These are phyloP conservation scores for Mycteria americana DNA, from an alignment of 2,797 vertebrate species.

Conservation along the genomic window DNA sequence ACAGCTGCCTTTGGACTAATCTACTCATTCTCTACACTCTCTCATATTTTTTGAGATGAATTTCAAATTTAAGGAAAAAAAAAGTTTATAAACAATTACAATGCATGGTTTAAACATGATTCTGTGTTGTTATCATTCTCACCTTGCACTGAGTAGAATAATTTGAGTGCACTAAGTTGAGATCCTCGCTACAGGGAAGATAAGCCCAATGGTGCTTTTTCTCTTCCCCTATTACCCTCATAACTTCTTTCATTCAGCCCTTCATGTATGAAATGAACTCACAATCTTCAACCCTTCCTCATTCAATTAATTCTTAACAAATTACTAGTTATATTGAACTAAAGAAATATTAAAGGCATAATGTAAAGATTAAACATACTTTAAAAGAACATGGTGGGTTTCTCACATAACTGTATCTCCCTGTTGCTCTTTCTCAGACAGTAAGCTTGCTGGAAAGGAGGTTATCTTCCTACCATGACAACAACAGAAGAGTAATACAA, in stretches of 20 bases:
- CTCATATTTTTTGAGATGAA: background rate
- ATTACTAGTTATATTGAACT: background rate
- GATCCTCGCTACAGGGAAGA: background rate
- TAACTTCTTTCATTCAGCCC: background rate
- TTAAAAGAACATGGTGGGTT: background rate
- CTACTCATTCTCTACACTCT: background rate
- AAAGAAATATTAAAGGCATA: background rate
- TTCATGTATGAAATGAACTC: background rate
- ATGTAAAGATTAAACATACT: background rate
- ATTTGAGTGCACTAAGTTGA: background rate
- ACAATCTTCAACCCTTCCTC: background rate
- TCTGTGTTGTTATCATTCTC: background rate
- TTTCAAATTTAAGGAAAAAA: background rate
- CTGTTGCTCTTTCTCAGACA: background rate
- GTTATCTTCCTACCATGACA: background rate
- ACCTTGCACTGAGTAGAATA: background rate
- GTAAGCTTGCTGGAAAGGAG: background rate
- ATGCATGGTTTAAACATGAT: background rate
- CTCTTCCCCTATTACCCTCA: background rate
- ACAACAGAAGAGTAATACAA: background rate
- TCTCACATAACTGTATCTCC: background rate
- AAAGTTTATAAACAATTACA: background rate
- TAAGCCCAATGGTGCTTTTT: background rate
- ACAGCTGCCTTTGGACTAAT: background rate
- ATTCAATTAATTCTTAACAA: background rate